Conservation (phyloP, 2,888 invertebrate species). For the Ferdinandea cuprea region DNA sequence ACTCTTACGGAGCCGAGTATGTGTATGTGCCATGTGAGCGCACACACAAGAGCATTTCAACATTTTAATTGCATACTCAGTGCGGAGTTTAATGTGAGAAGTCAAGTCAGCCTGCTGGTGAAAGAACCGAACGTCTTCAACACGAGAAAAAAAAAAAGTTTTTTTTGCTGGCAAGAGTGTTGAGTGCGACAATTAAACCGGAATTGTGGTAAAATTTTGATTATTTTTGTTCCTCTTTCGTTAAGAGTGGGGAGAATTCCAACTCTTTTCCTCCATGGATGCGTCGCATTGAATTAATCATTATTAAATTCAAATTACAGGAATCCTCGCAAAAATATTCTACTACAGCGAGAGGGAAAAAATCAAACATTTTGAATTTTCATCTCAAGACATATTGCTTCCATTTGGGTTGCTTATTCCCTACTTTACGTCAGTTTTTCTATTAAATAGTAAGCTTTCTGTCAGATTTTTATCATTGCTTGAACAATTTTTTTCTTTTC, state of each 20-base stretch:
- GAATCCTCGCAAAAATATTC: background rate
- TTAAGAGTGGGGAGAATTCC: background rate
- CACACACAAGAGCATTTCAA: slow-evolving; percentile 47
- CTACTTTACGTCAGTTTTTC: slow-evolving; percentile 54
- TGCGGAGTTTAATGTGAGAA: slow-evolving; percentile 12
- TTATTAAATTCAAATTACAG: slow-evolving; percentile 45
- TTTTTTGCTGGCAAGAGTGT: background rate
- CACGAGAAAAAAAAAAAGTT: slow-evolving; percentile 5
- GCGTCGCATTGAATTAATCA: slow-evolving; percentile 42
- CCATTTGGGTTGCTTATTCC: slow-evolving; percentile 19
- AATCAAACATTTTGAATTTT: slow-evolving; percentile 56
- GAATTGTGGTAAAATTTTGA: slow-evolving; percentile 42
- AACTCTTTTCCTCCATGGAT: background rate
- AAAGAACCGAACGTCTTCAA: background rate
- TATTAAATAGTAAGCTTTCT: slow-evolving; percentile 68
- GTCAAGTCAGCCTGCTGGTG: too few relatives aligned
- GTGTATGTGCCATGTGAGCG: slow-evolving; percentile 10
- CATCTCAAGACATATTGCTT: slow-evolving; percentile 24
- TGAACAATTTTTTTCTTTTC: slow-evolving; percentile 21
- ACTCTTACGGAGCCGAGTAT: background rate
- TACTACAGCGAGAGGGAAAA: too few relatives aligned
- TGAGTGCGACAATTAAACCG: slow-evolving; percentile 41
- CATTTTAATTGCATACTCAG: slow-evolving; percentile 61
- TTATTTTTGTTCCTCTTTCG: slow-evolving; percentile 40
- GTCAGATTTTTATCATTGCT: slow-evolving; percentile 71